Percentiles rank a stretch among this genome's conserved stretches.
phyloP scores from a whole-genome alignment of 2,113 vertebrate species.

The Potamarius usumacintae region DNA sequence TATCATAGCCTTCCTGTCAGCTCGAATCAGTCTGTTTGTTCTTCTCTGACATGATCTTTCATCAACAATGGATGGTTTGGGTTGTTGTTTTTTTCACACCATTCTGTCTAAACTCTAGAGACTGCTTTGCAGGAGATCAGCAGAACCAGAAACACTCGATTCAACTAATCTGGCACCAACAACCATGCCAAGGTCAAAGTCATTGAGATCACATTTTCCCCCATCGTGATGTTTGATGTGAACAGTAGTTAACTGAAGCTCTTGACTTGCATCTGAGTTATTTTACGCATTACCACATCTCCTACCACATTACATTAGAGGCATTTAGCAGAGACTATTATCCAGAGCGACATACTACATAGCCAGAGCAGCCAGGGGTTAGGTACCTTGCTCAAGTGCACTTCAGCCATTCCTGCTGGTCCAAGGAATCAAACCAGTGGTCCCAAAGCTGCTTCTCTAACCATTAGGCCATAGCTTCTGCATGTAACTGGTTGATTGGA shows the following conservation, averaged over 20 bases:
- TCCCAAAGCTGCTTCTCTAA: too few relatives aligned
- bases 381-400: too few relatives aligned
- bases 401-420: too few relatives aligned
- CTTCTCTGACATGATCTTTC: not conserved
- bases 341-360: too few relatives aligned
- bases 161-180: not conserved
- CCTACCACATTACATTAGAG: too few relatives aligned
- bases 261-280: not conserved
- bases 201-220: not conserved
- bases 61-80: not conserved
- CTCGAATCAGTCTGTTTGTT: not conserved
- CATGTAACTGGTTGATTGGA: not conserved
- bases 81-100: not conserved
- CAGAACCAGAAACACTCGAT: not conserved
- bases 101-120: not conserved
- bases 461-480: too few relatives aligned
- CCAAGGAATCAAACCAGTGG: too few relatives aligned
- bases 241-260: not conserved
- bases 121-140: not conserved
- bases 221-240: not conserved
- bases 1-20: not conserved
- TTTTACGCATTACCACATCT: not conserved
- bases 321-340: too few relatives aligned
- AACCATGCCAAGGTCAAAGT: not conserved
- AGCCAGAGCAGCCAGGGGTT: too few relatives aligned